A percentile compares a stretch with the other conserved stretches of the same genome.
Evolutionary conservation across 2,113 vertebrate species (phyloP).

Genomic region (Hemichromis elongatus): DNA sequence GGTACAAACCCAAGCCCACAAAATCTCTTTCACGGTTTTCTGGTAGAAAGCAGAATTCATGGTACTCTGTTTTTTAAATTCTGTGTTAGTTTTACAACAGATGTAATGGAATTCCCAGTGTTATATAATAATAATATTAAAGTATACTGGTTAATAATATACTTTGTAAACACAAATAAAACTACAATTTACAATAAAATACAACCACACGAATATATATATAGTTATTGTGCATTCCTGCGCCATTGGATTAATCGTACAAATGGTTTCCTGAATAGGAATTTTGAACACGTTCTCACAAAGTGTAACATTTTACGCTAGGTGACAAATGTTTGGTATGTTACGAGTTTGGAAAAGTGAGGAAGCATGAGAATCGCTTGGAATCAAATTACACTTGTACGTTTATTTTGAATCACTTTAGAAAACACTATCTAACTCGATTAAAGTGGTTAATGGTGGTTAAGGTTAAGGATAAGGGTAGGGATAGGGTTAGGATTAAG

Average conservation of each 20-base stretch:
- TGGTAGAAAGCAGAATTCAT: not conserved
- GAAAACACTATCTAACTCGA: too few species aligned
- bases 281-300: too few species aligned
- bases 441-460: too few species aligned
- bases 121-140: not conserved
- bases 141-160: not conserved
- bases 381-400: too few species aligned
- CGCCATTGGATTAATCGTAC: not conserved
- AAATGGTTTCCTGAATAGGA: not conserved
- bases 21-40: not conserved
- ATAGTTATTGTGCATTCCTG: not conserved
- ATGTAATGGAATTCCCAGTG: too few species aligned
- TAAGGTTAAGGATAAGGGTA: too few species aligned
- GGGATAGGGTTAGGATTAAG: too few species aligned
- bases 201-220: not conserved
- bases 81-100: rapidly evolving
- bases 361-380: too few species aligned
- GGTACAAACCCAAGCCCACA: not conserved
- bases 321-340: too few species aligned
- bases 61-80: not conserved
- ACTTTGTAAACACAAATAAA: not conserved
- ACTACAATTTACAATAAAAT: not conserved
- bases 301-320: too few species aligned
- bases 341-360: too few species aligned
- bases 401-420: too few species aligned